Percentiles rank a stretch among this genome's conserved stretches.
These are phyloP conservation scores for Muricea muricata DNA, from an alignment of 92 coral and sea anemone genomes.

Conservation along the genomic window DNA sequence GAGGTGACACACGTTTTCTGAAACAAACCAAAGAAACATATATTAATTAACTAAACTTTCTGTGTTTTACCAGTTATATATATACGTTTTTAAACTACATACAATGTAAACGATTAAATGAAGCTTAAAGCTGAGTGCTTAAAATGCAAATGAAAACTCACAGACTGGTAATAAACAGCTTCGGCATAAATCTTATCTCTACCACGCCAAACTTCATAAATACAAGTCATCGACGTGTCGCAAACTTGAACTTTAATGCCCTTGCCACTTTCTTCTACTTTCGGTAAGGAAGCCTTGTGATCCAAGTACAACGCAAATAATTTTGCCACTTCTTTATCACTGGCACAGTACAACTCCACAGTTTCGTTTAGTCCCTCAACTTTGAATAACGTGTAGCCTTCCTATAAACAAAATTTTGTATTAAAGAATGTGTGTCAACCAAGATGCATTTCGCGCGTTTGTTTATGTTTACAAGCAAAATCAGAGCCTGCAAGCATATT, in stretches of 20 bases:
- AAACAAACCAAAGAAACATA: not conserved
- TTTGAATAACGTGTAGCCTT: not conserved
- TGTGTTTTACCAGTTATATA: not conserved
- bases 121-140: not conserved
- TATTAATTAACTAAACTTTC: not conserved
- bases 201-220: not conserved
- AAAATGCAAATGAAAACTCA: not conserved
- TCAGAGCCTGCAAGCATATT: too few species aligned
- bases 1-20: constrained; percentile 3
- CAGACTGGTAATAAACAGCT: constrained; percentile 19
- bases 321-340: constrained; percentile 23
- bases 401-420: not conserved
- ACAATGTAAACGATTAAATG: not conserved
- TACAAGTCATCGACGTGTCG: not conserved
- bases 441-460: too few species aligned
- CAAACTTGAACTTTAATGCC: not conserved
- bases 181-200: constrained; percentile 13
- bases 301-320: constrained; percentile 7
- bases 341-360: not conserved
- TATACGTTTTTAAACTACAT: not conserved
- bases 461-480: not conserved
- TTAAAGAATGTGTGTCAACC: too few species aligned
- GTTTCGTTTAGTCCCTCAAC: not conserved
- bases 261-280: constrained; percentile 7
- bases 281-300: constrained; percentile 4